Conservation (phyloP, 2,797 vertebrate species). For the Parauchenoglanis ngamensis region DNA sequence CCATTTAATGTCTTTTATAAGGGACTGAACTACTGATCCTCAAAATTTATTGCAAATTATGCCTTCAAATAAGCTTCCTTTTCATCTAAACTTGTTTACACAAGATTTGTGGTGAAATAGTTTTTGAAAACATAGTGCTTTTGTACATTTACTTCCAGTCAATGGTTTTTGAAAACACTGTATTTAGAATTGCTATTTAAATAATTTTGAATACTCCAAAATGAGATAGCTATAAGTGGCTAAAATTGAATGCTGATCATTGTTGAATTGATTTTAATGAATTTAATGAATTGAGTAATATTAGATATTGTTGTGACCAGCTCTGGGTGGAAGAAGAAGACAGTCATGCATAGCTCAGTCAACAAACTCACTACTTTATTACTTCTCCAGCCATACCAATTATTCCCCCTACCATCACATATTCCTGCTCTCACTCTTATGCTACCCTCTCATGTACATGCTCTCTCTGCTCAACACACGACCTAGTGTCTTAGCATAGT, state of each 20-base stretch:
- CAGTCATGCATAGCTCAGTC: too few relatives aligned
- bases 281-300: not conserved
- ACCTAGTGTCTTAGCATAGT: too few relatives aligned
- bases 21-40: not conserved
- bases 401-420: too few relatives aligned
- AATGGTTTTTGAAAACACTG: not conserved
- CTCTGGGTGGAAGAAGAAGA: too few relatives aligned
- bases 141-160: not conserved
- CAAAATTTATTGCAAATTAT: not conserved
- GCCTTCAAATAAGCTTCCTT: not conserved
- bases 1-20: not conserved
- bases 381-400: too few relatives aligned
- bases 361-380: too few relatives aligned
- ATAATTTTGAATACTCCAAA: not conserved
- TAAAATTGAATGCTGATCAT: not conserved
- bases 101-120: not conserved
- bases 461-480: too few relatives aligned
- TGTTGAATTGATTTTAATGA: not conserved
- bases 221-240: not conserved
- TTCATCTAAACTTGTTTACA: not conserved
- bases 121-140: not conserved
- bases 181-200: not conserved
- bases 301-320: not conserved
- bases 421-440: too few relatives aligned
- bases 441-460: too few relatives aligned